Conservation (phyloP, 2,113 vertebrate species). For the Paradoxurus hermaphroditus region DNA sequence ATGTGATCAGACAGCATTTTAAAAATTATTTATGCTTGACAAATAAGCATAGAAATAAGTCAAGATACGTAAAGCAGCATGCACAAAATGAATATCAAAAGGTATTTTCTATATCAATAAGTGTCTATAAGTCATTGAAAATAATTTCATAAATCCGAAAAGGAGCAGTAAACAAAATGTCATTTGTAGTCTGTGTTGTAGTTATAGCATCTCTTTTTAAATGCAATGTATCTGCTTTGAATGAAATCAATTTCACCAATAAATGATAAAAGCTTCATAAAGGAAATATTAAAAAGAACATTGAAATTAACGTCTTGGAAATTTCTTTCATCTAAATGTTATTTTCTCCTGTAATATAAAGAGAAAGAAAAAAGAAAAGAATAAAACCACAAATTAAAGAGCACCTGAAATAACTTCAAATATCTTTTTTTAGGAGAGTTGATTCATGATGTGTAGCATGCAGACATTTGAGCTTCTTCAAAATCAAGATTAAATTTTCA, state of each 20-base stretch:
- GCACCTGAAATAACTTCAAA: not conserved
- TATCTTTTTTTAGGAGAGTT: not conserved
- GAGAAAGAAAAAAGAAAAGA: not conserved
- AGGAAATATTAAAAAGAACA: slow-evolving; percentile 11
- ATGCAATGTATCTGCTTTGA: slow-evolving; percentile 17
- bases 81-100: not conserved
- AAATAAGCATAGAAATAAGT: slow-evolving; percentile 53
- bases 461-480: not conserved
- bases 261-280: not conserved
- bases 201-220: slow-evolving; percentile 12
- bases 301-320: not conserved
- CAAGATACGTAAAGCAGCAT: slow-evolving; percentile 10
- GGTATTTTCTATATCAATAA: slow-evolving; percentile 18
- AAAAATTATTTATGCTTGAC: slow-evolving; percentile 54
- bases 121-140: slow-evolving; percentile 44
- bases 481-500: slow-evolving; percentile 56
- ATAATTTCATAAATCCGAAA: slow-evolving; percentile 31
- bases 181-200: not conserved
- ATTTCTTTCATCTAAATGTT: not conserved
- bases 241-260: not conserved
- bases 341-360: not conserved
- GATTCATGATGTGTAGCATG: slow-evolving; percentile 9
- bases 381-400: not conserved
- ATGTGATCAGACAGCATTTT: slow-evolving; percentile 54
- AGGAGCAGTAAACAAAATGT: not conserved